A percentile compares a stretch with the other conserved stretches of the same genome.
phyloP scores from a whole-genome alignment of 2,113 vertebrate genomes.

The Pycnonotus jocosus region DNA sequence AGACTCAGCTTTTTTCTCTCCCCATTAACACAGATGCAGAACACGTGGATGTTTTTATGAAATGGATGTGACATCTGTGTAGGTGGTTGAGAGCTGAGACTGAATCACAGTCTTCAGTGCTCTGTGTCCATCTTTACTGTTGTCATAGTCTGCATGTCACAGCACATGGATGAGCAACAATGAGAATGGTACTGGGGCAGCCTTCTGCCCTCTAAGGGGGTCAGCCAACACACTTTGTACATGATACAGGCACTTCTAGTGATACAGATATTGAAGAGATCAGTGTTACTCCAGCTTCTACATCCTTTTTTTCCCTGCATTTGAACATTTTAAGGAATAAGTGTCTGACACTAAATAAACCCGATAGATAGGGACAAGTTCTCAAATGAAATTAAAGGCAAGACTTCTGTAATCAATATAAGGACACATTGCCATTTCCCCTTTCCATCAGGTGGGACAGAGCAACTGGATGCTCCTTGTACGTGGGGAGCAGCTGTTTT shows the following conservation, averaged over 20 bases:
- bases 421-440: fast-evolving
- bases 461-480: neutral
- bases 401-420: neutral
- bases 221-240: neutral
- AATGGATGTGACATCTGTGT: neutral
- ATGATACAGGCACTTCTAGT: neutral
- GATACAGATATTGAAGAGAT: neutral
- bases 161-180: fast-evolving
- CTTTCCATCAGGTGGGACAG: neutral
- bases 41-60: neutral
- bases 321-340: neutral
- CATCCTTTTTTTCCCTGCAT: fast-evolving
- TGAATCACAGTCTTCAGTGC: neutral
- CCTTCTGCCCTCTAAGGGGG: neutral
- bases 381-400: neutral
- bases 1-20: fast-evolving
- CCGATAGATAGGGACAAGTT: fast-evolving
- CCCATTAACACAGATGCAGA: neutral
- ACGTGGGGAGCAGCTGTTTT: neutral
- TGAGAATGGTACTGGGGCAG: neutral
- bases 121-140: neutral
- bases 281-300: neutral
- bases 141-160: neutral
- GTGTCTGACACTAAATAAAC: neutral
- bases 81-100: neutral